A percentile compares a stretch with the other conserved stretches of the same genome.
Conservation (phyloP, 2,113 vertebrate genomes). For the Hemiprocne comata region DNA sequence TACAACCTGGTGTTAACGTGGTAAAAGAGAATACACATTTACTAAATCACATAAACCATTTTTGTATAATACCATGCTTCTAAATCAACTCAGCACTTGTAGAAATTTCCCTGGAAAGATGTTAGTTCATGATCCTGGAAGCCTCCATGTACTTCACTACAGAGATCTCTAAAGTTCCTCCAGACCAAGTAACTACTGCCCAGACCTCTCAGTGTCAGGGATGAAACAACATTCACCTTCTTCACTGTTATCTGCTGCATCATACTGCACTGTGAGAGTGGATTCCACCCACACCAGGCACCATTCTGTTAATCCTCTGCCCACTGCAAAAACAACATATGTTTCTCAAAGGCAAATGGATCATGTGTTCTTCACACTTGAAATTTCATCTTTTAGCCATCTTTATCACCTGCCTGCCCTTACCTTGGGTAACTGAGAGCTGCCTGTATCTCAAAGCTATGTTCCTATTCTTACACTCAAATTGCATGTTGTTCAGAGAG, state of each 20-base stretch:
- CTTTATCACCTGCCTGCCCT: not conserved
- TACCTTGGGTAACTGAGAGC: not conserved
- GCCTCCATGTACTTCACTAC: rapidly evolving
- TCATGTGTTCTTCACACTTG: rapidly evolving
- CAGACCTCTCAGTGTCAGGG: not conserved
- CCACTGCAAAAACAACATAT: not conserved
- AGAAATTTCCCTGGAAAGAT: not conserved
- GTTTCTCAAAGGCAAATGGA: not conserved
- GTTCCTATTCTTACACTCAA: not conserved
- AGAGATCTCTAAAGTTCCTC: not conserved
- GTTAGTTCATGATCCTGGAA: not conserved
- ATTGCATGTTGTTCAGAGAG: not conserved
- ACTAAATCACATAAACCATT: not conserved
- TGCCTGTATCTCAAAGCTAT: not conserved
- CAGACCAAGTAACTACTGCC: not conserved
- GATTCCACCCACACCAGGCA: not conserved
- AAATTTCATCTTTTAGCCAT: not conserved
- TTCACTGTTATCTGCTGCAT: not conserved
- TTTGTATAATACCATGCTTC: not conserved
- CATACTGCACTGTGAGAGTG: rapidly evolving
- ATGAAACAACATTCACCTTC: not conserved
- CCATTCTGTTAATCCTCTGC: not conserved
- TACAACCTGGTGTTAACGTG: not conserved
- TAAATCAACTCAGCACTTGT: not conserved
- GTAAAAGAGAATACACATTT: not conserved